Conservation (phyloP, 2,113 vertebrate species). For the Rhinopomastus cyanomelas region DNA sequence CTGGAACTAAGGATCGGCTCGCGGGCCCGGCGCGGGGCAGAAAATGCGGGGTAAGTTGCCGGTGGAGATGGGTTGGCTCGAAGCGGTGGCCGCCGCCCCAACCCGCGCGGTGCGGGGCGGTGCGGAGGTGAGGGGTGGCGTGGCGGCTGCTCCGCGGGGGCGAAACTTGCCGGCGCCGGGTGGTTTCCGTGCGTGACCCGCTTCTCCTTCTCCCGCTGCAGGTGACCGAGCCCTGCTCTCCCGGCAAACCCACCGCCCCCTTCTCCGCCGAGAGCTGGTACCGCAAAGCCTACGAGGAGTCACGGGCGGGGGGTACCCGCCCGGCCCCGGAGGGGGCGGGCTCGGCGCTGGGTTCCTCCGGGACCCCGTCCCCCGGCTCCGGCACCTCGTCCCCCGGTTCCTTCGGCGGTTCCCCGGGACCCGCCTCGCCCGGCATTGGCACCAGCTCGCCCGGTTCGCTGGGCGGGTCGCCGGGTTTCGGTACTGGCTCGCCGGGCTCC, state of each 20-base stretch:
- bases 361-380: constrained; percentile 91
- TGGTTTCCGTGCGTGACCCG: not conserved
- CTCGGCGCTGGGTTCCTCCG: constrained; percentile 91
- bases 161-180: not conserved
- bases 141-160: not conserved
- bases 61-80: not conserved
- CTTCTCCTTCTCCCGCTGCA: constrained; percentile 60
- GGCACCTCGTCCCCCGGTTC: constrained; percentile 94
- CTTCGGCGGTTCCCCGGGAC: constrained; percentile 89
- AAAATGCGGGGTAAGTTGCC: constrained; percentile 91
- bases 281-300: constrained; percentile 90
- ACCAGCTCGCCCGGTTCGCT: constrained; percentile 91
- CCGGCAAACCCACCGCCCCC: constrained; percentile 85
- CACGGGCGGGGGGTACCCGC: constrained; percentile 77
- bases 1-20: constrained; percentile 91
- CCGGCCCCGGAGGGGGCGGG: constrained; percentile 92
- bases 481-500: constrained; percentile 94
- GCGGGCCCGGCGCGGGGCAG: constrained; percentile 86
- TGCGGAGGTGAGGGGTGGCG: not conserved
- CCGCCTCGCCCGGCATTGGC: constrained; percentile 90
- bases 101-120: not conserved
- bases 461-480: constrained; percentile 93
- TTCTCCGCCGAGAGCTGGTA: constrained; percentile 96
- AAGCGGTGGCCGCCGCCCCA: not conserved
- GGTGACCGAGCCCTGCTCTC: constrained; percentile 88